A percentile compares a stretch with the other conserved stretches of the same genome.
Evolutionary conservation across 1,140 invertebrate species (phyloP).

Genomic region (Archivesica marissinica): DNA sequence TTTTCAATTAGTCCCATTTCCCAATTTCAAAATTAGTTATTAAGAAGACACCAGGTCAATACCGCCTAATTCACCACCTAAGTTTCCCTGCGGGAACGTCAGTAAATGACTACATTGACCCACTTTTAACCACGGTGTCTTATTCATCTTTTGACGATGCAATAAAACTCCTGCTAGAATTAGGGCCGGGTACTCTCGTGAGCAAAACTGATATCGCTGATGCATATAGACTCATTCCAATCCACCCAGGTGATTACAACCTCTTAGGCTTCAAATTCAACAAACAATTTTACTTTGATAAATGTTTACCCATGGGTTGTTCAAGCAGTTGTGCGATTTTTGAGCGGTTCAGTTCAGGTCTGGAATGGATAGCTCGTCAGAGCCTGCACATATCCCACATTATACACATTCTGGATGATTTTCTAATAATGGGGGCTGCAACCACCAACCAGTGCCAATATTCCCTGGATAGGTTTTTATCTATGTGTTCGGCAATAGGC

Average conservation of each 20-base stretch:
- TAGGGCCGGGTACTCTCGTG: not conserved
- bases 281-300: not conserved
- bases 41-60: constrained; percentile 16
- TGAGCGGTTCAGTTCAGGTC: not conserved
- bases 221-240: constrained; percentile 17
- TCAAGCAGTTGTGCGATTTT: constrained; percentile 10
- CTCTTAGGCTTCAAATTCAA: not conserved
- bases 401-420: constrained; percentile 13
- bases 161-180: not conserved
- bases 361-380: not conserved
- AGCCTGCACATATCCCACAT: not conserved
- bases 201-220: constrained; percentile 31
- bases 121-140: constrained; percentile 29
- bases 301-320: constrained; percentile 11
- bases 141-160: constrained; percentile 52
- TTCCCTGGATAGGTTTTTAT: not conserved
- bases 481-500: not conserved
- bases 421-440: not conserved
- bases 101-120: constrained; percentile 53
- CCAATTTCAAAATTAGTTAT: too few relatives aligned
- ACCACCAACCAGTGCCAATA: not conserved
- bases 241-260: not conserved
- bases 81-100: constrained; percentile 47
- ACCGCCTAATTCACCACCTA: constrained; percentile 55
- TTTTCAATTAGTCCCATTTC: too few relatives aligned